A percentile compares a stretch with the other conserved stretches of the same genome.
phyloP scores from a whole-genome alignment of 1,140 invertebrate genomes.

The Stegodyphus dumicola region DNA sequence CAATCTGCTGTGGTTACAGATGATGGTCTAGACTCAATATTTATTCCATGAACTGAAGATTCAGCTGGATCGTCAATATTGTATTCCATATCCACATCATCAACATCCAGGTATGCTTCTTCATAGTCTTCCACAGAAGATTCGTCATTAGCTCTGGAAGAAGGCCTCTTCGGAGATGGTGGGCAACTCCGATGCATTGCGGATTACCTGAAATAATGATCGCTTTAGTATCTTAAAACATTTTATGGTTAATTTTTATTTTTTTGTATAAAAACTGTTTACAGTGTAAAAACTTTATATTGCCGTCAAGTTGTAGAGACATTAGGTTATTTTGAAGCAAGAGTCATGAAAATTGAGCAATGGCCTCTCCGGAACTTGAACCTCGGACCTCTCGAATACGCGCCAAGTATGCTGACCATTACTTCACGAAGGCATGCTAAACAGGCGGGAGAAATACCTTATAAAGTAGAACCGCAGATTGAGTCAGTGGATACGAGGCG shows the following conservation, averaged over 20 bases:
- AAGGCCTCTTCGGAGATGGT: conserved; percentile 1
- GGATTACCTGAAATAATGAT: neutral
- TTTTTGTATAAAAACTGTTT: neutral
- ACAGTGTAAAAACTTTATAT: neutral
- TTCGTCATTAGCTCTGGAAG: conserved; percentile 20
- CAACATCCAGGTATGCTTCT: conserved; percentile 31
- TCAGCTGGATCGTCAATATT: neutral
- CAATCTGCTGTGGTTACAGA: conserved; percentile 38
- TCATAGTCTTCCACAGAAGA: conserved; percentile 45
- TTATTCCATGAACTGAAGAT: neutral
- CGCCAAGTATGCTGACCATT: too few species aligned
- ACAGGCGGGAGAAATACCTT: too few species aligned
- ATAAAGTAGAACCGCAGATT: too few species aligned
- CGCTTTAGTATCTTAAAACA: neutral
- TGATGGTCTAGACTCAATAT: conserved; percentile 11
- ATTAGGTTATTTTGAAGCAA: too few species aligned
- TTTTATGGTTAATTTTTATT: neutral
- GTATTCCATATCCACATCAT: conserved; percentile 7
- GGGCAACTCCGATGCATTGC: conserved; percentile 24
- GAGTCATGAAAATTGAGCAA: too few species aligned
- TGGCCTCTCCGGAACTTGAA: too few species aligned
- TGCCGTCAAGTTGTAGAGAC: too few species aligned
- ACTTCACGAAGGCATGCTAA: too few species aligned
- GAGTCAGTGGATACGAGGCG: too few species aligned
- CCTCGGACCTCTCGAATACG: too few species aligned